These are phyloP conservation scores for Manis crassicaudata DNA, from an alignment of 2,797 vertebrate species.

Conservation along the genomic window DNA sequence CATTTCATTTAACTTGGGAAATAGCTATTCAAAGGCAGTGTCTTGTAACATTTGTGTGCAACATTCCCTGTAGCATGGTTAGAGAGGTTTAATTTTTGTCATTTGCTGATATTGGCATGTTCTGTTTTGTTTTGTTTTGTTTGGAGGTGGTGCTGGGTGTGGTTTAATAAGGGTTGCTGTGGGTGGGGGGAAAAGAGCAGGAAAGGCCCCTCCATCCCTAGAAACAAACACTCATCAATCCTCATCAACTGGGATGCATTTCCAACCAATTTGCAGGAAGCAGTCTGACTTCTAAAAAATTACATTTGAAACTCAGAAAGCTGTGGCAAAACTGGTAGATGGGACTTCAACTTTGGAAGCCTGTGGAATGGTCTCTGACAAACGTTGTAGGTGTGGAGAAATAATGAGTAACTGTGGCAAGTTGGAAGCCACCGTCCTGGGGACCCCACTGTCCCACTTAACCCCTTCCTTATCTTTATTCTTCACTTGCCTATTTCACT, in stretches of 20 bases:
- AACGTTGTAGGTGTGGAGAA: background rate
- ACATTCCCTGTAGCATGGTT: background rate
- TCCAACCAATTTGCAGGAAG: background rate
- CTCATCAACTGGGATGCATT: background rate
- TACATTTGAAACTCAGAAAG: background rate
- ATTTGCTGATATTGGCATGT: background rate
- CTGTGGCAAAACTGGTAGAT: background rate
- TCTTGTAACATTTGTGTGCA: background rate
- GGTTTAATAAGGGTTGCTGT: background rate
- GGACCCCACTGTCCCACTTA: background rate
- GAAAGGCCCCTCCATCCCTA: background rate
- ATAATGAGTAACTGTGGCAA: background rate
- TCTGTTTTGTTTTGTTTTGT: background rate
- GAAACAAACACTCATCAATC: background rate
- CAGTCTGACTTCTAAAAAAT: background rate
- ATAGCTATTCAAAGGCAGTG: background rate
- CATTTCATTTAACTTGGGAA: background rate
- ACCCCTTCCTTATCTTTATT: background rate
- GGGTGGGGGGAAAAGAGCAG: background rate
- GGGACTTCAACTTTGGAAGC: background rate
- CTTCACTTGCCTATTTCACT: background rate
- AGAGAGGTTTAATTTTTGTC: background rate
- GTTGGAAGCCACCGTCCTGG: too few species aligned
- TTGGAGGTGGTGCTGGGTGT: background rate
- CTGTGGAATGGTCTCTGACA: background rate